Percentiles rank a stretch among this genome's conserved stretches.
Evolutionary conservation across 2,797 vertebrate species (phyloP).

Genomic region (Buceros bicornis): DNA sequence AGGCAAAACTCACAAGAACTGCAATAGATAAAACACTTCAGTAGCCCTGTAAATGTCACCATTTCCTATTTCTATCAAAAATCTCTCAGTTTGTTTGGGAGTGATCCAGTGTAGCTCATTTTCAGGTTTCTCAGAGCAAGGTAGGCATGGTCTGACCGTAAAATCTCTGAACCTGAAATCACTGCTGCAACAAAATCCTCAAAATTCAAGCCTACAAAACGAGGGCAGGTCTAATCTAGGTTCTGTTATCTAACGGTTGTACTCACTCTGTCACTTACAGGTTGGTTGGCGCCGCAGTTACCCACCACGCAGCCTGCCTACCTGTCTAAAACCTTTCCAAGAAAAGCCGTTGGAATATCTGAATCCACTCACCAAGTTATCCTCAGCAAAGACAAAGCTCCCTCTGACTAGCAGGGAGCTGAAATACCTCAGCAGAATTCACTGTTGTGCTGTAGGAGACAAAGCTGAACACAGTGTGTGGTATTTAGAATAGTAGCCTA

Average conservation of each 20-base stretch:
- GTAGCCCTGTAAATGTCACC: neutral
- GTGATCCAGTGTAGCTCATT: neutral
- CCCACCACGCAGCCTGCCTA: neutral
- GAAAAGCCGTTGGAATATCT: neutral
- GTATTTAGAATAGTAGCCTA: neutral
- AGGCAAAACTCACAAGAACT: neutral
- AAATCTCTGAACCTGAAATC: neutral
- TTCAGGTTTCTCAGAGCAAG: neutral
- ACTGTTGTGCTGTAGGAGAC: neutral
- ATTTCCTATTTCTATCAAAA: neutral
- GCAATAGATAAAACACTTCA: neutral
- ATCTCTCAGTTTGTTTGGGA: neutral
- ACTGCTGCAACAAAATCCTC: neutral
- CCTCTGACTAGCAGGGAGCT: neutral
- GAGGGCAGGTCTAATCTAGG: neutral
- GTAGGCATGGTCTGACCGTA: neutral
- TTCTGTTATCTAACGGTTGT: neutral
- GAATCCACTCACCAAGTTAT: neutral
- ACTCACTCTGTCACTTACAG: neutral
- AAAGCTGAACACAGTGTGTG: neutral
- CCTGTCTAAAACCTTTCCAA: neutral
- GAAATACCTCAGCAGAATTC: neutral
- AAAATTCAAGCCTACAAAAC: neutral
- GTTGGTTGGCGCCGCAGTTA: accelerated
- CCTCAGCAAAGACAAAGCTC: neutral